These are phyloP conservation scores for Melanerpes aurifrons DNA, from an alignment of 2,113 vertebrate genomes.

Conservation along the genomic window DNA sequence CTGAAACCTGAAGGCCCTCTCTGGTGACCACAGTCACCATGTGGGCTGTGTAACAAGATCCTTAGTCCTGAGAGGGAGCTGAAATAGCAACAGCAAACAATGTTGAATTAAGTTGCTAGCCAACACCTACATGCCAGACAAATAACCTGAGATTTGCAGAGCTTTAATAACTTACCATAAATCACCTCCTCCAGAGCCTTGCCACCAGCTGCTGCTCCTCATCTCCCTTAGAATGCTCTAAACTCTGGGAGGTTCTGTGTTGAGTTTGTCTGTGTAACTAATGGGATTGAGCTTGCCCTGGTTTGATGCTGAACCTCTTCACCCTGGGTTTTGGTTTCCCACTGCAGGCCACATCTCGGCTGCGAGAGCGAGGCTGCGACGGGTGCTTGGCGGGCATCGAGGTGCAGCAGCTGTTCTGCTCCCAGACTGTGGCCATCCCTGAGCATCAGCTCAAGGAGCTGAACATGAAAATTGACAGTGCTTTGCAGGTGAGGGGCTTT, in stretches of 20 bases:
- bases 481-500: slow-evolving; percentile 87
- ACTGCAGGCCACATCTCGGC: slow-evolving; percentile 87
- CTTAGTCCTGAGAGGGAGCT: background rate
- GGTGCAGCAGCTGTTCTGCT: slow-evolving; percentile 98
- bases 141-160: accelerated
- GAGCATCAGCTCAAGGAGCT: slow-evolving; percentile 98
- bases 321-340: slow-evolving; percentile 21
- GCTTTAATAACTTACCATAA: background rate
- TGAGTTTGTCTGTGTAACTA: background rate
- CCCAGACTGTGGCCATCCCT: slow-evolving; percentile 91
- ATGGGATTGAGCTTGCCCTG: slow-evolving; percentile 38
- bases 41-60: background rate
- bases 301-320: slow-evolving; percentile 33
- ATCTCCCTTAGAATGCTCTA: background rate
- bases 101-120: background rate
- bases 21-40: background rate
- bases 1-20: background rate
- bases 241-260: background rate
- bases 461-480: slow-evolving; percentile 93
- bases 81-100: background rate
- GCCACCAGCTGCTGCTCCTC: background rate
- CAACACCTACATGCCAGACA: background rate
- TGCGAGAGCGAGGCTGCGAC: slow-evolving; percentile 92
- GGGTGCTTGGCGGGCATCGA: slow-evolving; percentile 94
- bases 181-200: background rate